A percentile compares a stretch with the other conserved stretches of the same genome.
Conservation (phyloP, 2,797 vertebrate genomes). For the Takifugu ocellatus region DNA sequence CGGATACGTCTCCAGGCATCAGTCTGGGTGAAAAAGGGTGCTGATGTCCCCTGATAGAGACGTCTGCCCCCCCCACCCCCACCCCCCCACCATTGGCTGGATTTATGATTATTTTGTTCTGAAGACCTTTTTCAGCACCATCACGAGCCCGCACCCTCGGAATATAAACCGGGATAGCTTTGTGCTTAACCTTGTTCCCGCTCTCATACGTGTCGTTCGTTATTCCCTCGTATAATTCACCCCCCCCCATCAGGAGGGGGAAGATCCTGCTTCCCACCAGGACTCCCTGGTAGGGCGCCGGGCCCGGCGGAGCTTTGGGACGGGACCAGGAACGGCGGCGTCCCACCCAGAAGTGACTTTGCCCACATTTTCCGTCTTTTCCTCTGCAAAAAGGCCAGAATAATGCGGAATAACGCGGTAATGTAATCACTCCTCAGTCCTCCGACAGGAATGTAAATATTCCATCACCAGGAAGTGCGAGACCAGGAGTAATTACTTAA, state of each 20-base stretch:
- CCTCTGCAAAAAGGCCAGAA: conserved; percentile 62
- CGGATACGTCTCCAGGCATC: conserved; percentile 99
- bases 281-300: too few relatives aligned
- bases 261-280: too few relatives aligned
- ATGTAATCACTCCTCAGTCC: conserved; percentile 94
- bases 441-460: conserved; percentile 98
- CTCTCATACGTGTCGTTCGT: conserved; percentile 57
- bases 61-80: conserved; percentile 83
- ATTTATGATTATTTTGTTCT: conserved; percentile 99
- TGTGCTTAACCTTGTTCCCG: conserved; percentile 62
- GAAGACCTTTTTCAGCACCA: conserved; percentile 91
- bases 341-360: conserved; percentile 70
- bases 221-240: conserved; percentile 50
- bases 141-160: conserved; percentile 88
- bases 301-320: background rate
- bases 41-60: conserved; percentile 99
- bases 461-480: conserved; percentile 88
- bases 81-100: conserved; percentile 84
- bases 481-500: conserved; percentile 98
- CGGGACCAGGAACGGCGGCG: conserved; percentile 20
- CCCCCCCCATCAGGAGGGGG: too few relatives aligned
- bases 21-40: conserved; percentile 99
- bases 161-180: conserved; percentile 81
- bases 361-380: conserved; percentile 69
- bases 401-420: conserved; percentile 82